These are phyloP conservation scores for Spheniscus humboldti DNA, from an alignment of 2,797 vertebrate genomes.

Conservation along the genomic window DNA sequence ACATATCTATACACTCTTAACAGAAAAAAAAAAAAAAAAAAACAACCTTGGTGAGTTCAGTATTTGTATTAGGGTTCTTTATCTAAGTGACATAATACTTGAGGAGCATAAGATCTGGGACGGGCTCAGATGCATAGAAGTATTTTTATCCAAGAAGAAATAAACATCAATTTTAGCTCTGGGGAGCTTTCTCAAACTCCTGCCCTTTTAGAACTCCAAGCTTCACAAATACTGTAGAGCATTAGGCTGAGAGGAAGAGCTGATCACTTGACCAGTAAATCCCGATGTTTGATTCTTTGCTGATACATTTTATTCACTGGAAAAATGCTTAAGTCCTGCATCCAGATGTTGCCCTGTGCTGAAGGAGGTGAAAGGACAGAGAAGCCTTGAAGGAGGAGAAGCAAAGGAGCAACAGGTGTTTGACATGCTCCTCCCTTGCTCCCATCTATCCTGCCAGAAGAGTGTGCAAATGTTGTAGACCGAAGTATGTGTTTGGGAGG, in stretches of 20 bases:
- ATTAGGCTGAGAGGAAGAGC: constrained; percentile 26
- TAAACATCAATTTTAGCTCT: neutral
- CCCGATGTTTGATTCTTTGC: neutral
- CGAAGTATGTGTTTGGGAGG: neutral
- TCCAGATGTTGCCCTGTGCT: constrained; percentile 17
- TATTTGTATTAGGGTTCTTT: neutral
- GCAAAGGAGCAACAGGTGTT: neutral
- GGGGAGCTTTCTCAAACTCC: neutral
- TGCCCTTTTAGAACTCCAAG: neutral
- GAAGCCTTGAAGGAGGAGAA: neutral
- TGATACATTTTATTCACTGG: neutral
- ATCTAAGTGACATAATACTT: neutral
- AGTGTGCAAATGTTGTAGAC: neutral
- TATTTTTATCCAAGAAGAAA: constrained; percentile 29
- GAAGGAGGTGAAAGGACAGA: neutral
- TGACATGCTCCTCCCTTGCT: neutral
- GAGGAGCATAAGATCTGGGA: neutral
- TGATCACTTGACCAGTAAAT: constrained; percentile 40
- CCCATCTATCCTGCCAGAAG: neutral
- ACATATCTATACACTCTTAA: neutral
- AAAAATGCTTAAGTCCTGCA: constrained; percentile 1
- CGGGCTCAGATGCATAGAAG: neutral
- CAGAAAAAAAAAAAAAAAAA: neutral
- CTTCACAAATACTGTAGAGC: neutral
- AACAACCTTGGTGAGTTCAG: neutral